Percentiles rank a stretch among this genome's conserved stretches.
Evolutionary conservation across 2,888 invertebrate species (phyloP).

Genomic region (Nemapogon koenigi): DNA sequence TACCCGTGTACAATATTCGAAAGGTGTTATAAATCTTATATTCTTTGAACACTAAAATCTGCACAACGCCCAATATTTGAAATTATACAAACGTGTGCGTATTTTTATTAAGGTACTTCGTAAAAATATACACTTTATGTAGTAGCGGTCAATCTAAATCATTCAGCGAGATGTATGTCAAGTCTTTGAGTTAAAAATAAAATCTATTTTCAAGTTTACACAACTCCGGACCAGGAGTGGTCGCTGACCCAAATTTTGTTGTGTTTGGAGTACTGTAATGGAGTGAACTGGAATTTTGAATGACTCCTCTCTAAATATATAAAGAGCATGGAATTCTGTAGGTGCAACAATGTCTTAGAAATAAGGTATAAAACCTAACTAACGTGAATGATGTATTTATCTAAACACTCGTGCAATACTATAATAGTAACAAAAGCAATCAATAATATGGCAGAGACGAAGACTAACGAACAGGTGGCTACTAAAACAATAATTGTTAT

Average conservation of each 20-base stretch:
- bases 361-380: not conserved
- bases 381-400: not conserved
- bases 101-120: no score
- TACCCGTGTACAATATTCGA: no score
- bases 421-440: not conserved
- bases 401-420: not conserved
- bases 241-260: slow-evolving; percentile 46
- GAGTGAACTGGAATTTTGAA: slow-evolving; percentile 31
- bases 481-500: slow-evolving; percentile 7
- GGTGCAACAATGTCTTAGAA: not conserved
- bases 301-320: no score
- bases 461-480: slow-evolving; percentile 3
- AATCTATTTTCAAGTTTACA: slow-evolving; percentile 58
- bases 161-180: slow-evolving; percentile 18
- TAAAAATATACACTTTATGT: no score
- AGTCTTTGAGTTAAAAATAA: slow-evolving; percentile 36
- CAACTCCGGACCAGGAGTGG: slow-evolving; percentile 27
- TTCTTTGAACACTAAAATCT: no score
- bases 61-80: no score
- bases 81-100: no score
- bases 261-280: slow-evolving; percentile 31
- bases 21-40: no score
- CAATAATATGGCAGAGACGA: slow-evolving; percentile 2
- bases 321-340: not conserved
- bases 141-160: slow-evolving; percentile 6